phyloP scores from a whole-genome alignment of 1,140 invertebrate species.

The Himalopsyche phryganea region DNA sequence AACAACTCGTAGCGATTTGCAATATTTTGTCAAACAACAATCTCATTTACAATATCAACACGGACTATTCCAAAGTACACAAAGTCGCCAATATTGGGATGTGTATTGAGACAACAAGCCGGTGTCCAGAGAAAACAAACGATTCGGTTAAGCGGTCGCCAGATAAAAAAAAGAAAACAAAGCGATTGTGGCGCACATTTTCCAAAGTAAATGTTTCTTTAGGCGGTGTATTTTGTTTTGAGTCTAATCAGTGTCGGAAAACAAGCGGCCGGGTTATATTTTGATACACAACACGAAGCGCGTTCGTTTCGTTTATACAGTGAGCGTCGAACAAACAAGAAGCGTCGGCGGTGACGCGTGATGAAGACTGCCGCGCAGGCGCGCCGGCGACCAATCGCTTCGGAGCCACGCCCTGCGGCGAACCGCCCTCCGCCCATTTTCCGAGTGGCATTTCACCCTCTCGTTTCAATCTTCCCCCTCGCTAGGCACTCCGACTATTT shows the following conservation, averaged over 20 bases:
- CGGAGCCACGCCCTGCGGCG: too few species aligned
- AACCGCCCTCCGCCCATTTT: too few species aligned
- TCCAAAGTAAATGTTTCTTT: conserved; percentile 29
- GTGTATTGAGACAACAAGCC: neutral
- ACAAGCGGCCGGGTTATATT: conserved; percentile 25
- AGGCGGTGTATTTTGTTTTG: conserved; percentile 30
- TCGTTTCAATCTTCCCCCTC: too few species aligned
- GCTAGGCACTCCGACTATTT: too few species aligned
- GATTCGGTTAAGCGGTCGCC: conserved; percentile 5
- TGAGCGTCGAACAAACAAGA: too few species aligned
- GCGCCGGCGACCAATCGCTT: too few species aligned
- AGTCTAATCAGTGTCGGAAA: conserved; percentile 27
- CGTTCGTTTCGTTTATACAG: too few species aligned
- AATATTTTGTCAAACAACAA: conserved; percentile 52
- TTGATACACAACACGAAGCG: conserved; percentile 22
- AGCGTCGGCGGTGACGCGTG: too few species aligned
- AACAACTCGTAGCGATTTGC: conserved; percentile 50
- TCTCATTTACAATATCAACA: conserved; percentile 16
- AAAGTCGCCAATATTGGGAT: neutral
- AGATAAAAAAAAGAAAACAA: conserved; percentile 25
- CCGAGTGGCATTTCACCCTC: too few species aligned
- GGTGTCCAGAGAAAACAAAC: conserved; percentile 12
- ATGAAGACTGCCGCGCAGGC: too few species aligned
- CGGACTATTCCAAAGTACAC: conserved; percentile 23
- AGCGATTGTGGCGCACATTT: conserved; percentile 6